These are phyloP conservation scores for Oreochromis niloticus DNA, from an alignment of 2,113 vertebrate genomes.

Conservation along the genomic window DNA sequence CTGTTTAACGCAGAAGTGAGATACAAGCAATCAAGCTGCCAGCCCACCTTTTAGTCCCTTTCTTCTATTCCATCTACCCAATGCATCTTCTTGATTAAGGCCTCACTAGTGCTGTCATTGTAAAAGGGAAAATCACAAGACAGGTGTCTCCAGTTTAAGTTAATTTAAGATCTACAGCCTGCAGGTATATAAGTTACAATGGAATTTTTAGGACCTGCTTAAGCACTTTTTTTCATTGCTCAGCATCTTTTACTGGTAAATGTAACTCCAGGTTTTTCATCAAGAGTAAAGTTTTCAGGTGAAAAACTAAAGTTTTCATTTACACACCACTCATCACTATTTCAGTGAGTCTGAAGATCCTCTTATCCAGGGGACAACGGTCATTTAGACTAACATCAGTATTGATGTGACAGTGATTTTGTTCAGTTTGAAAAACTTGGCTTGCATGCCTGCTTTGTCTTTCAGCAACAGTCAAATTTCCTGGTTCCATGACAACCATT, in stretches of 20 bases:
- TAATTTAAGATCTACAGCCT: not conserved
- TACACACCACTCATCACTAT: not conserved
- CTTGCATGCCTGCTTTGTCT: not conserved
- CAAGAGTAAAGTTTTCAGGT: not conserved
- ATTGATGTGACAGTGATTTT: not conserved
- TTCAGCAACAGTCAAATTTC: not conserved
- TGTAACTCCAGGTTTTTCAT: not conserved
- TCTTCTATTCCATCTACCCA: not conserved
- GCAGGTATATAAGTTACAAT: not conserved
- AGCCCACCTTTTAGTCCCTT: not conserved
- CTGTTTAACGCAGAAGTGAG: fast-evolving
- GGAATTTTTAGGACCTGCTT: not conserved
- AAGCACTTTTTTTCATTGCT: not conserved
- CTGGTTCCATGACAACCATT: not conserved
- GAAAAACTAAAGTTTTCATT: not conserved
- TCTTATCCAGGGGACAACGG: not conserved
- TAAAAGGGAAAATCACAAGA: not conserved
- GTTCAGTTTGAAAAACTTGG: not conserved
- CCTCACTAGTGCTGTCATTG: not conserved
- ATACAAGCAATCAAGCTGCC: not conserved
- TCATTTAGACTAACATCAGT: not conserved
- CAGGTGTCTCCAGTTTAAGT: not conserved
- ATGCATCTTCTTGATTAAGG: not conserved
- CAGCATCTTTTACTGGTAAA: not conserved
- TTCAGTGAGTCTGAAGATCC: not conserved